These are phyloP conservation scores for Sthenelais limicola DNA, from an alignment of 2,888 invertebrate species.

Conservation along the genomic window DNA sequence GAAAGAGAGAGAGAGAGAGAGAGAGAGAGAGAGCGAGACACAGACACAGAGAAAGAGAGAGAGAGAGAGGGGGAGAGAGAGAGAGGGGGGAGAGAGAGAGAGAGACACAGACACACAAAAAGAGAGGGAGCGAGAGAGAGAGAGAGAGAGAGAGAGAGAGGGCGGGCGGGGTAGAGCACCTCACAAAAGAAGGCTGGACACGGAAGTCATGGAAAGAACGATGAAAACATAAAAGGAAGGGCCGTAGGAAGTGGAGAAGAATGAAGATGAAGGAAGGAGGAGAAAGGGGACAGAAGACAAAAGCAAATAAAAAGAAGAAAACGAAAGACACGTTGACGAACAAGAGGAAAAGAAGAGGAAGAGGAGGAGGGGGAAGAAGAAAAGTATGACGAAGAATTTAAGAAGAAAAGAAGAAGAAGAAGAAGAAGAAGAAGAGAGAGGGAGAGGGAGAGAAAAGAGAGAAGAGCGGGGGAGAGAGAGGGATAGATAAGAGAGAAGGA, in stretches of 20 bases:
- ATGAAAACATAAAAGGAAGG: background rate
- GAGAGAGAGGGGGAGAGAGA: background rate
- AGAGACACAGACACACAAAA: background rate
- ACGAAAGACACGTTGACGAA: background rate
- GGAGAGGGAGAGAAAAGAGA: background rate
- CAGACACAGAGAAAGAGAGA: too few relatives aligned
- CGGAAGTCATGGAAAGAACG: background rate
- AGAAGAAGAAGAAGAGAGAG: background rate
- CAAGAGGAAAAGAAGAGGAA: background rate
- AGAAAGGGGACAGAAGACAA: background rate
- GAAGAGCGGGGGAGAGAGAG: background rate
- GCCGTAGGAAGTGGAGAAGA: background rate
- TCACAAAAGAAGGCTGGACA: background rate
- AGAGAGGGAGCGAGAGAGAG: too few relatives aligned
- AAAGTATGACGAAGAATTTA: background rate
- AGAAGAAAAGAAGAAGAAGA: background rate
- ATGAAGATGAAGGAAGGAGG: background rate
- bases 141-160: background rate
- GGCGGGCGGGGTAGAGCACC: background rate
- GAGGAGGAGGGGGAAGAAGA: background rate
- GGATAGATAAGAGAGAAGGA: background rate
- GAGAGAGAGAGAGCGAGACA: too few relatives aligned
- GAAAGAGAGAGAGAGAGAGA: too few relatives aligned
- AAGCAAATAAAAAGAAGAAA: background rate
- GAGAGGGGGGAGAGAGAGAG: too few relatives aligned